Evolutionary conservation across 2,888 invertebrate genomes (phyloP), one percentile per base, ranked within the genome.

Genomic region (Melolontha melolontha): DNA sequence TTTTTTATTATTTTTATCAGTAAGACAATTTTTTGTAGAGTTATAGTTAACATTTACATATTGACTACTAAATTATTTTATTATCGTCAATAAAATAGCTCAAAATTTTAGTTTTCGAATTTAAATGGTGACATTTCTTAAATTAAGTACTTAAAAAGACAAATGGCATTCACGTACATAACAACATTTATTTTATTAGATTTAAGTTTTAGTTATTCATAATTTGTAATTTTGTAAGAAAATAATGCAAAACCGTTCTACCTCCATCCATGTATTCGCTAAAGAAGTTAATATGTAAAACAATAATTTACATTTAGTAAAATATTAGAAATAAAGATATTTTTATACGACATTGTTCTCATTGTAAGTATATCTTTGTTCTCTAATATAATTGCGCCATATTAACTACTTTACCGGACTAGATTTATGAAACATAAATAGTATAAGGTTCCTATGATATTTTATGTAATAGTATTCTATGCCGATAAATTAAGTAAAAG

Each of bases 401-500:
- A 22, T 22, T 49, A 16, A 11, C 7, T 49, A 4, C 11, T 22
- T 5, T 49, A 49, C 14, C 44, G 7, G 34, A 14, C 39, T 17
- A 40, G 44, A 34, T 29, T 39, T 47, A 47, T 14, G 41, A 44
- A 29, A 62, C 16, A 59, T 66, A 59, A 49, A 57, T 57, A 50
- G 66, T 22, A 17, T 66, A 59, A 66, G 66, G 76, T 78, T 77
- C 77, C 76, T 77, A 77, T 69, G 55, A 57, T 57, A 57, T 57
- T 34, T 62, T 62, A 62, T 47, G 14, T 16, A 11, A 59, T 47
- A 42, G 34, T 4, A 27, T 12, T 17, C 11, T 40, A n/a, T 41
- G n/a, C 17, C 16, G 54, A 14, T 22, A 57, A 14, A 34, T 47
- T 34, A 49, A 34, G 6, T 34, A 47, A 4, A 62, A 47, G 16